phyloP scores from a whole-genome alignment of 1,140 invertebrate species.

The Trichomalopsis sarcophagae region DNA sequence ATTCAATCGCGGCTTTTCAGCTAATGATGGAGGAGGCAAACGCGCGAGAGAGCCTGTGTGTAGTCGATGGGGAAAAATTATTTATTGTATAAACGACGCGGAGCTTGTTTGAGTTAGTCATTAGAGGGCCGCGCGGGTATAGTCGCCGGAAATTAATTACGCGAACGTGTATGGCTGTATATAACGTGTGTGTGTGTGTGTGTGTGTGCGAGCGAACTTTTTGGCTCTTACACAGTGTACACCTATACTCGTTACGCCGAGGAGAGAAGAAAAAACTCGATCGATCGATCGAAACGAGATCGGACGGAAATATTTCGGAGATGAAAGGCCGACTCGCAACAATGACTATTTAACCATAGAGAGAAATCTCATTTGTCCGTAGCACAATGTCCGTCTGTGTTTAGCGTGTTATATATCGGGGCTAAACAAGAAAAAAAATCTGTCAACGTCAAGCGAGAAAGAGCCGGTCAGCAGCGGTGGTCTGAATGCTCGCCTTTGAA shows the following conservation, averaged over 20 bases:
- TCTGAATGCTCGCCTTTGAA: conserved; percentile 22
- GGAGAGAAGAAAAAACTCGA: background rate
- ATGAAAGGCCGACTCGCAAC: background rate
- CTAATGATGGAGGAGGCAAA: conserved; percentile 25
- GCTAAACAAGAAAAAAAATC: conserved; percentile 14
- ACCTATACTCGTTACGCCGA: background rate
- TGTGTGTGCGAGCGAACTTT: background rate
- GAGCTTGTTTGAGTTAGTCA: conserved; percentile 17
- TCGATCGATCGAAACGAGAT: background rate
- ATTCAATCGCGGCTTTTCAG: conserved; percentile 23
- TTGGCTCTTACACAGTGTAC: background rate
- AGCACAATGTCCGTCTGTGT: background rate
- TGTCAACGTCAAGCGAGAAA: conserved; percentile 24
- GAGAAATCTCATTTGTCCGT: conserved; percentile 10
- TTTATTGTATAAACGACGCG: conserved; percentile 29
- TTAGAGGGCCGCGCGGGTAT: background rate
- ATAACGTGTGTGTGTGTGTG: background rate
- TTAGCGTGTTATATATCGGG: conserved; percentile 2
- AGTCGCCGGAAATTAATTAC: conserved; percentile 35
- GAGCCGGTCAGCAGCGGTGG: background rate
- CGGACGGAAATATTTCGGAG: background rate
- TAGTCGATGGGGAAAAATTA: conserved; percentile 23
- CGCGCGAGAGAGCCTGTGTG: background rate
- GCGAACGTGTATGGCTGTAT: background rate
- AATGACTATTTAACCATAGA: background rate